phyloP scores from a whole-genome alignment of 2,797 vertebrate genomes.

The Falco concolor region DNA sequence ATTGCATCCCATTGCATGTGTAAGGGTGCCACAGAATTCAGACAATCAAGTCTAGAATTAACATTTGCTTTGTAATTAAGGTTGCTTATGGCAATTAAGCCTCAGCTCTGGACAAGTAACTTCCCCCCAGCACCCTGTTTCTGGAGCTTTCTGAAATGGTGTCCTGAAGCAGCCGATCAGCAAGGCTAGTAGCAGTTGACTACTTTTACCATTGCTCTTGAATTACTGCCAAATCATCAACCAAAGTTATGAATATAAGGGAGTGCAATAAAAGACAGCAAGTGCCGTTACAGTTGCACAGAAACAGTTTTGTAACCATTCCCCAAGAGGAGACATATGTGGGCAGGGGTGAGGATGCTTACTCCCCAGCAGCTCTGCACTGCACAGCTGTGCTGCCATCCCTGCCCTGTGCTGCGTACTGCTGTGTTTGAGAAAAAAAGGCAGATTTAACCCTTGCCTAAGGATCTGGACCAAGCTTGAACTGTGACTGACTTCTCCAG shows the following conservation, averaged over 20 bases:
- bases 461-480: background rate
- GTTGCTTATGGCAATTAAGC: background rate
- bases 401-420: background rate
- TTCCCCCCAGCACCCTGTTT: background rate
- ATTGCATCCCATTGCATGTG: background rate
- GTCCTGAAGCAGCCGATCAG: background rate
- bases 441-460: background rate
- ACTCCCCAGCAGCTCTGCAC: background rate
- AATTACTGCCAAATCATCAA: background rate
- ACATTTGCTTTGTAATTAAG: background rate
- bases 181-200: background rate
- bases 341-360: background rate
- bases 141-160: background rate
- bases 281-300: background rate
- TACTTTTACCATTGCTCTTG: background rate
- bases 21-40: background rate
- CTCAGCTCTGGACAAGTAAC: background rate
- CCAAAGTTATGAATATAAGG: background rate
- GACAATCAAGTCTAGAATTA: background rate
- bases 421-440: background rate
- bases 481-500: background rate
- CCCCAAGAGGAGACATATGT: background rate
- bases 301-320: background rate
- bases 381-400: rapidly evolving
- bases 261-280: background rate